These are phyloP conservation scores for Drosophila kanapiae DNA, from an alignment of 1,140 invertebrate genomes.

Conservation along the genomic window DNA sequence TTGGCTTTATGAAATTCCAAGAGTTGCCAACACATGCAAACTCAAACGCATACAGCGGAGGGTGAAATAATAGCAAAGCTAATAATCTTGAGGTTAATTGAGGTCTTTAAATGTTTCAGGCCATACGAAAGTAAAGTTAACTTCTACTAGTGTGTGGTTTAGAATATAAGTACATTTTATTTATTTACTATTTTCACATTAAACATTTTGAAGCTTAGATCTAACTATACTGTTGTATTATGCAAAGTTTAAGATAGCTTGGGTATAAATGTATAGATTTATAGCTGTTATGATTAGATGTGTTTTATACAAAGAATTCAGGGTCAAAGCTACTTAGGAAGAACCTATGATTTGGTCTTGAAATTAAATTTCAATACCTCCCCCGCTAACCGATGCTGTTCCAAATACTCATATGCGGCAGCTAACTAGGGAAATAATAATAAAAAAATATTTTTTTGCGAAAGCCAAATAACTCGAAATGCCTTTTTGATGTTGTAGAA, in stretches of 20 bases:
- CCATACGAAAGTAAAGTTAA: no score
- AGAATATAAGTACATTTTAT: no score
- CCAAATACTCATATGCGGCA: conserved; percentile 29
- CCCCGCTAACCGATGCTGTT: conserved; percentile 1
- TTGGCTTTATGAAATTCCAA: conserved; percentile 60
- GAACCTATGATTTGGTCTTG: neutral
- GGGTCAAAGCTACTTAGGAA: no score
- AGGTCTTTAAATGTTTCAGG: neutral
- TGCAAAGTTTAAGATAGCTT: neutral
- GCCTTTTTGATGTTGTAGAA: conserved; percentile 79
- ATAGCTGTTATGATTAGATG: neutral
- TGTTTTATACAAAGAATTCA: neutral
- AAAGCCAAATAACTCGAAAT: conserved; percentile 76
- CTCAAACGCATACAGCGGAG: neutral
- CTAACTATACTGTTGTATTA: neutral
- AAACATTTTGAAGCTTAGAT: no score
- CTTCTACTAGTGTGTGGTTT: no score
- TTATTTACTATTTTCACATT: no score
- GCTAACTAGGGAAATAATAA: conserved; percentile 72
- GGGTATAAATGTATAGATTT: neutral
- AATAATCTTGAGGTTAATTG: neutral
- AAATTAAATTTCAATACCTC: neutral
- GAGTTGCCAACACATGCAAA: conserved; percentile 12
- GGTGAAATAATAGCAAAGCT: neutral
- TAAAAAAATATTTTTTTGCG: conserved; percentile 68